Evolutionary conservation across 1,140 invertebrate genomes (phyloP).

Genomic region (Battus philenor): DNA sequence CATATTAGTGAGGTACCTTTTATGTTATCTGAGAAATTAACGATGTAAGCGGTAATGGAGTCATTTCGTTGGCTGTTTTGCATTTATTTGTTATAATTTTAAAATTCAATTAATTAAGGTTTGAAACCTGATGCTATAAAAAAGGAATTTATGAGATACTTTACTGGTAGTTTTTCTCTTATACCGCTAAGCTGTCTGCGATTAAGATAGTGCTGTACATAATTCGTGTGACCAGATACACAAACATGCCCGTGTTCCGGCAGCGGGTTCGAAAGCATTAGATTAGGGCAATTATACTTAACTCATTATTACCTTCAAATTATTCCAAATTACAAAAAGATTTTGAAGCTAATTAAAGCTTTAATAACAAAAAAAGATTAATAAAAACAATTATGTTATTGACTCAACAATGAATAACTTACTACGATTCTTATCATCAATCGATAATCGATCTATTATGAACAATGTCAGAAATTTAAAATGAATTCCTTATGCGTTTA

Average conservation of each 20-base stretch:
- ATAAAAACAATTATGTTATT: too few relatives aligned
- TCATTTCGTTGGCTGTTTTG: constrained; percentile 8
- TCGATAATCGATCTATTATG: too few relatives aligned
- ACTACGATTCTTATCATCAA: too few relatives aligned
- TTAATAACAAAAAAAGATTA: too few relatives aligned
- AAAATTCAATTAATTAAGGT: constrained; percentile 17
- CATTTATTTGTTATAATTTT: constrained; percentile 16
- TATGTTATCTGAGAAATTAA: constrained; percentile 14
- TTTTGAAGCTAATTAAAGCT: too few relatives aligned
- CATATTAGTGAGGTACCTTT: constrained; percentile 5
- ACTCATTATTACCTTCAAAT: background rate
- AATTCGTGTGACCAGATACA: background rate
- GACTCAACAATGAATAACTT: too few relatives aligned
- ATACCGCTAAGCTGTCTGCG: background rate
- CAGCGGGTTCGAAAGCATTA: constrained; percentile 1
- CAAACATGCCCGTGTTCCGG: background rate
- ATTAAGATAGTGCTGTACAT: constrained; percentile 9
- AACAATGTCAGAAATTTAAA: too few relatives aligned
- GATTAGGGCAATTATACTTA: too few relatives aligned
- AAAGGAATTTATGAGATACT: constrained; percentile 14
- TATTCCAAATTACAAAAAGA: too few relatives aligned
- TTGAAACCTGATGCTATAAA: constrained; percentile 4
- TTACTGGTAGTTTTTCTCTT: constrained; percentile 4
- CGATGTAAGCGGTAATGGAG: constrained; percentile 9
- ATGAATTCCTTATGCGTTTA: too few relatives aligned